These are phyloP conservation scores for Lepisosteus osseus DNA, from an alignment of 2,113 vertebrate species.

Conservation along the genomic window DNA sequence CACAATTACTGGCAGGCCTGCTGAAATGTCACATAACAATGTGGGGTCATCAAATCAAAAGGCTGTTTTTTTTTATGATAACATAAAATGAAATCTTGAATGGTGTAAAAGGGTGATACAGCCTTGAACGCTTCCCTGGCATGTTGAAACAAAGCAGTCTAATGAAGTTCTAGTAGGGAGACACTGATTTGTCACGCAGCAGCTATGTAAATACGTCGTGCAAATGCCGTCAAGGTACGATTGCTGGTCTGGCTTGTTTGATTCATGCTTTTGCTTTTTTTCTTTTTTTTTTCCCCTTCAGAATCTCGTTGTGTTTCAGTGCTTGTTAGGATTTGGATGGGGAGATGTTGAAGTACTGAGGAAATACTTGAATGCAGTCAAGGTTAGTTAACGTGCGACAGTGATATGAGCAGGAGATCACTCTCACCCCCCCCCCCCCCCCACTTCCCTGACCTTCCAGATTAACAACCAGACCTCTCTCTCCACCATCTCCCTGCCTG, in stretches of 20 bases:
- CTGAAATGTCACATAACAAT: constrained; percentile 12
- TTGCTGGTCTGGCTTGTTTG: constrained; percentile 31
- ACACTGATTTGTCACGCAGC: neutral
- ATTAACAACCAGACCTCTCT: constrained; percentile 29
- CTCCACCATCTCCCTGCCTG: neutral
- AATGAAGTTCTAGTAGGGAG: too few relatives aligned
- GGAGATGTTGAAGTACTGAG: constrained; percentile 45
- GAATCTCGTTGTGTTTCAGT: constrained; percentile 62
- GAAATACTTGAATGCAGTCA: constrained; percentile 61
- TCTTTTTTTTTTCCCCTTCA: constrained; percentile 40
- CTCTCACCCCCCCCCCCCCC: constrained; percentile 8
- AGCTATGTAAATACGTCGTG: too few relatives aligned
- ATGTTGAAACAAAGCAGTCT: too few relatives aligned
- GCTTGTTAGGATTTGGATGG: constrained; percentile 51
- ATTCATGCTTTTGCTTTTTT: constrained; percentile 22
- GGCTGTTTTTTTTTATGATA: neutral
- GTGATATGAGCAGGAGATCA: constrained; percentile 32
- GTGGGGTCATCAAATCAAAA: constrained; percentile 1
- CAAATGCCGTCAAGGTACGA: too few relatives aligned
- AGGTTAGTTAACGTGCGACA: constrained; percentile 54
- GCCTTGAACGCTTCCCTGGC: neutral
- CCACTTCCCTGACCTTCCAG: constrained; percentile 16
- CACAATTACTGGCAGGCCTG: constrained; percentile 4
- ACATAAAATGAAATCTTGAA: neutral
- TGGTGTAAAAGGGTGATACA: neutral